Base-by-base conservation (phyloP, 1,140 invertebrate species). In the Bombus difficillimus region DNA sequence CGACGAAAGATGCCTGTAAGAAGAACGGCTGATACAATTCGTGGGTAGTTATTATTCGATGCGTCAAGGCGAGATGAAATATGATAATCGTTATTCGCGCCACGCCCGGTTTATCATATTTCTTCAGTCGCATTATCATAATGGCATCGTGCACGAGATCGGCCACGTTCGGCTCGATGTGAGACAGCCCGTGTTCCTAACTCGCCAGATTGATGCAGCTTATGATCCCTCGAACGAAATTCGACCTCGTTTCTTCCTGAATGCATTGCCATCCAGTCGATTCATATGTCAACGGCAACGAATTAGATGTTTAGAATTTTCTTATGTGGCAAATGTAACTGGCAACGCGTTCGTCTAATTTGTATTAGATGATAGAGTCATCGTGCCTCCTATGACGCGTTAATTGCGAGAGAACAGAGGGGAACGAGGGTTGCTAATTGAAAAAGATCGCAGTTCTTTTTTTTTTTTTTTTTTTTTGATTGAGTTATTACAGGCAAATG, bases 71-170 rank as follows among this genome's bases (percentile, higher is more conserved):
- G n/a, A 85, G 88, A 92, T 93, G 93, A 93, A 94, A 92, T 93
- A 94, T 92, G 93, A 93, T 93, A 93, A 93, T 92, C 91, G 69
- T 72, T 72, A 72, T 41, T 72, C 69, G 69, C 69, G 69, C 69
- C 69, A 88, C 88, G 88, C 88, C 91, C 87, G 89, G 91, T 93
- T 93, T 93, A 93, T 93, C 93, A 92, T 94, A 93, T 92, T 93
- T 93, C 93, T 93, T 92, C 89, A 84, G 90, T 18, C 86, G 85
- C 87, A 93, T 93, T 92, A 93, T 92, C 92, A 92, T 93, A 93
- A 92, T 94, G 69, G 69, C 25, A 43, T 72, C 37, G 69, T 72
- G 69, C 69, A 72, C 69, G 25, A n/a, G 69, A 72, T 72, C 69
- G 69, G 39, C 37, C 69, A 41, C 69, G 69, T 41, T 71, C 37